These are phyloP conservation scores for Rhodinocichla rosea DNA, from an alignment of 2,113 vertebrate species.

Conservation along the genomic window DNA sequence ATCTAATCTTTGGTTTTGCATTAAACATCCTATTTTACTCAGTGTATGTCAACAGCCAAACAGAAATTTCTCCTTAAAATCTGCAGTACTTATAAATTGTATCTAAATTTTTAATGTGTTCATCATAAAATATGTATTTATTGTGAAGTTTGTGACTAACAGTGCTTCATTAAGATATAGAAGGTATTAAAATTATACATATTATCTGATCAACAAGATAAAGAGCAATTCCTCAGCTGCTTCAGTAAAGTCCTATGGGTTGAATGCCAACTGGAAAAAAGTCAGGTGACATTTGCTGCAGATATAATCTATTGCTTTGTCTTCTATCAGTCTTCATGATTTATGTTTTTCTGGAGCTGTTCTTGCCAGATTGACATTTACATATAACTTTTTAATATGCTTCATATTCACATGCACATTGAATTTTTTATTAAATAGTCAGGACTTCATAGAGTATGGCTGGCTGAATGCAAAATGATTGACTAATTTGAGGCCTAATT, in stretches of 20 bases:
- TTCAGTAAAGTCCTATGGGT: background rate
- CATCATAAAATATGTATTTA: background rate
- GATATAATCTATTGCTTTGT: background rate
- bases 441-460: background rate
- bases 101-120: background rate
- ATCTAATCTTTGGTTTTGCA: background rate
- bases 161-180: background rate
- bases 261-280: background rate
- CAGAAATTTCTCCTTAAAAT: background rate
- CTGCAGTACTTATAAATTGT: background rate
- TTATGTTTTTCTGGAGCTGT: background rate
- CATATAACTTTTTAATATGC: background rate
- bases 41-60: background rate
- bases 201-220: background rate
- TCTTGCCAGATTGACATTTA: background rate
- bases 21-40: background rate
- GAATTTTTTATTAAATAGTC: slow-evolving; percentile 6
- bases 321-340: background rate
- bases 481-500: slow-evolving; percentile 1
- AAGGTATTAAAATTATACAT: background rate
- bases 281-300: background rate
- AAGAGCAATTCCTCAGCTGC: background rate
- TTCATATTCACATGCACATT: background rate
- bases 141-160: background rate
- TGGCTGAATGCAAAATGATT: slow-evolving; percentile 19